Percentiles rank a stretch among this genome's conserved stretches.
phyloP scores from a whole-genome alignment of 2,113 vertebrate species.

The Oophaga pumilio region DNA sequence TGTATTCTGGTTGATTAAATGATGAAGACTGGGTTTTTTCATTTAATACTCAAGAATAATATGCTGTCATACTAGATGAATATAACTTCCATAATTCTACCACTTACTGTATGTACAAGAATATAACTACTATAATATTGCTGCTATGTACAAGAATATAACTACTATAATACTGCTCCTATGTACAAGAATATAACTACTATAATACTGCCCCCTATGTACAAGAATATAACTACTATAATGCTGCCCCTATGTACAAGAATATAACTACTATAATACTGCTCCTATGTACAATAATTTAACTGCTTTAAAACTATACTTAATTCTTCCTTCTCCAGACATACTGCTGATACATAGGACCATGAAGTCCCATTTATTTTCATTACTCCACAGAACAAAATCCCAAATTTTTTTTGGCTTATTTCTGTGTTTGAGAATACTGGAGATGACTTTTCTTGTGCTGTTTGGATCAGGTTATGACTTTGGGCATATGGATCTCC shows the following conservation, averaged over 20 bases:
- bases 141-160: slow-evolving; percentile 1
- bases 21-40: neutral
- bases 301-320: neutral
- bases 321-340: no score
- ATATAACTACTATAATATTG: slow-evolving; percentile 13
- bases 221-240: slow-evolving; percentile 8
- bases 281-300: neutral
- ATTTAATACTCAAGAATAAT: no score
- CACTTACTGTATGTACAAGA: neutral
- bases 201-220: neutral
- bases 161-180: slow-evolving; percentile 11
- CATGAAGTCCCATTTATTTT: no score
- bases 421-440: no score
- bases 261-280: slow-evolving; percentile 9
- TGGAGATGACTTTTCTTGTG: no score
- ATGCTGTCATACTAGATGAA: neutral
- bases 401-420: no score
- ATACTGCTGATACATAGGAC: no score
- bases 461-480: no score
- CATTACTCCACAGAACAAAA: no score
- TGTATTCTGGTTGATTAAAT: neutral
- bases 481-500: no score
- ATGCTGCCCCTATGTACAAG: neutral
- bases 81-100: neutral
- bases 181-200: slow-evolving; percentile 9